These are phyloP conservation scores for Drosophila nigritarsus DNA, from an alignment of 2,888 invertebrate genomes.

Conservation along the genomic window DNA sequence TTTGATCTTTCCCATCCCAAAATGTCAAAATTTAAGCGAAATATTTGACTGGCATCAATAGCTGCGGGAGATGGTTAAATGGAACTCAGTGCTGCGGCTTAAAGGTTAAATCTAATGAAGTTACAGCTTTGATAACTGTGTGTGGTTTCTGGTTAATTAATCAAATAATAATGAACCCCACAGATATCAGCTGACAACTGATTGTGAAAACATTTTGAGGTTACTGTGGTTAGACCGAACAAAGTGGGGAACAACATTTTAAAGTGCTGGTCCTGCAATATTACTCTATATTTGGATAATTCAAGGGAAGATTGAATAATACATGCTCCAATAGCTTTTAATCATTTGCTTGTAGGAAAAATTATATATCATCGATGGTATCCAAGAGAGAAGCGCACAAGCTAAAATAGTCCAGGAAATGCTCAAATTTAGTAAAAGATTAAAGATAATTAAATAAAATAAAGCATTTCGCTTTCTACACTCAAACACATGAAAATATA, in stretches of 20 bases:
- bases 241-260: neutral
- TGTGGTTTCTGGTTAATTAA: conserved; percentile 32
- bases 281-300: neutral
- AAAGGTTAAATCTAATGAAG: conserved; percentile 13
- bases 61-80: conserved; percentile 13
- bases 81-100: conserved; percentile 7
- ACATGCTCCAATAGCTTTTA: neutral
- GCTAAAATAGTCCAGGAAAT: neutral
- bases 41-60: conserved; percentile 35
- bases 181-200: conserved; percentile 17
- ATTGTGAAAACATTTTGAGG: conserved; percentile 8
- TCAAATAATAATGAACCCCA: conserved; percentile 31
- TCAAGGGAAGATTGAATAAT: neutral
- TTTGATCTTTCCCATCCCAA: conserved; percentile 54
- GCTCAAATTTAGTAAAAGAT: neutral
- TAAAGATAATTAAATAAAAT: neutral
- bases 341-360: neutral
- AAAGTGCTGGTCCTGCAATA: neutral
- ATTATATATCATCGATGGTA: neutral
- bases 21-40: conserved; percentile 49
- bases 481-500: neutral
- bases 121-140: neutral
- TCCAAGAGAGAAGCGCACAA: neutral
- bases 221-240: neutral
- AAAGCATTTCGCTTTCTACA: neutral